Conservation (phyloP, 2,797 vertebrate genomes). For the Hemibagrus guttatus region DNA sequence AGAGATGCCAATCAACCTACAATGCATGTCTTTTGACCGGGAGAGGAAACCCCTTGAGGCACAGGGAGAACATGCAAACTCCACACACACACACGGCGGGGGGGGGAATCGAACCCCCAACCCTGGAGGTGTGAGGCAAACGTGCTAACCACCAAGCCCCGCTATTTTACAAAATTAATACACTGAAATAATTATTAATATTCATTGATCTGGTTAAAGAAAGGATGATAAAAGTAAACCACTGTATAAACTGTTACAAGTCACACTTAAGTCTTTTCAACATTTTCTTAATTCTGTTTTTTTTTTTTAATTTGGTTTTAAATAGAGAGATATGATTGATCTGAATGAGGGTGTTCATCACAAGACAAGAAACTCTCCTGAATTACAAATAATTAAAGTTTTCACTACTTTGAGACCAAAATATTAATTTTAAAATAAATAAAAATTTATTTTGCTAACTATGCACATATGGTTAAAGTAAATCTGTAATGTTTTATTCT, state of each 20-base stretch:
- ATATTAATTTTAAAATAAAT: too few relatives aligned
- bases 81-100: too few relatives aligned
- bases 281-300: neutral
- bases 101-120: too few relatives aligned
- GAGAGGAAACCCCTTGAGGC: too few relatives aligned
- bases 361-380: neutral
- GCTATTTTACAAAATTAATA: too few relatives aligned
- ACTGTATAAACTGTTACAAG: neutral
- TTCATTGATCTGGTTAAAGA: neutral
- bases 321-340: neutral
- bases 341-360: neutral
- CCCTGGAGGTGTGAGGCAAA: too few relatives aligned
- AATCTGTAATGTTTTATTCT: neutral
- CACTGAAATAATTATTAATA: neutral
- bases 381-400: neutral
- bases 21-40: too few relatives aligned
- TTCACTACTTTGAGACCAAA: neutral
- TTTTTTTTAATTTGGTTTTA: neutral
- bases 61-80: too few relatives aligned
- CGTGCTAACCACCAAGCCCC: too few relatives aligned
- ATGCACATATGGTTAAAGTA: neutral
- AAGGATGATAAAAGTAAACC: neutral
- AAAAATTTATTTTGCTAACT: neutral
- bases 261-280: neutral
- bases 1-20: too few relatives aligned